Conservation (phyloP, 2,888 invertebrate species). For the Limenitis arthemis region DNA sequence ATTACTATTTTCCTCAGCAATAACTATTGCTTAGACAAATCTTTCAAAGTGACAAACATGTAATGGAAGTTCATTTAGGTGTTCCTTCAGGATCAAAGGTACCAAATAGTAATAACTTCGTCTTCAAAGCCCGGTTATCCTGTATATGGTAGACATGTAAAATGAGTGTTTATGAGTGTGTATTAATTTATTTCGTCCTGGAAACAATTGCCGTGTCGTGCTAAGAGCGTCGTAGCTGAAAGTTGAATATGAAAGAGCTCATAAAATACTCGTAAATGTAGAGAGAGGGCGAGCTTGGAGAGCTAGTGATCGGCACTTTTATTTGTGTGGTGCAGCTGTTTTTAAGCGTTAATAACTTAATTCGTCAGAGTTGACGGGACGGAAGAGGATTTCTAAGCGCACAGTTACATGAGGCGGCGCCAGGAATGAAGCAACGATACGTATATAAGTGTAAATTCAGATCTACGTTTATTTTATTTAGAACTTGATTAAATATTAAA, state of each 20-base stretch:
- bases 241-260: conserved; percentile 63
- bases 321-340: conserved; percentile 69
- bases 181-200: conserved; percentile 62
- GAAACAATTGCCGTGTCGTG: conserved; percentile 51
- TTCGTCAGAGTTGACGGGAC: conserved; percentile 64
- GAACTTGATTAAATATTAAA: background rate
- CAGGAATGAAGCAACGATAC: conserved; percentile 38
- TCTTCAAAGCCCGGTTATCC: conserved; percentile 59
- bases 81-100: conserved; percentile 49
- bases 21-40: no score
- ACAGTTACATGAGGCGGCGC: conserved; percentile 49
- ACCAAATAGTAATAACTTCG: conserved; percentile 37
- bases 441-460: background rate
- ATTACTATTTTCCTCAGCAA: no score
- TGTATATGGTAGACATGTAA: conserved; percentile 43
- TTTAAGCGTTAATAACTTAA: conserved; percentile 68
- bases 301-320: conserved; percentile 59
- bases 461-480: background rate
- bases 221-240: conserved; percentile 36
- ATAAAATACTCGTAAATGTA: conserved; percentile 60
- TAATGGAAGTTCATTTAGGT: conserved; percentile 39
- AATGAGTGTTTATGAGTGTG: conserved; percentile 54
- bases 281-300: conserved; percentile 46
- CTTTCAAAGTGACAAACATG: conserved; percentile 42
- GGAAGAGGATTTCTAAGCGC: conserved; percentile 59